phyloP scores from a whole-genome alignment of 1,140 invertebrate species.

The Camponotus pennsylvanicus region DNA sequence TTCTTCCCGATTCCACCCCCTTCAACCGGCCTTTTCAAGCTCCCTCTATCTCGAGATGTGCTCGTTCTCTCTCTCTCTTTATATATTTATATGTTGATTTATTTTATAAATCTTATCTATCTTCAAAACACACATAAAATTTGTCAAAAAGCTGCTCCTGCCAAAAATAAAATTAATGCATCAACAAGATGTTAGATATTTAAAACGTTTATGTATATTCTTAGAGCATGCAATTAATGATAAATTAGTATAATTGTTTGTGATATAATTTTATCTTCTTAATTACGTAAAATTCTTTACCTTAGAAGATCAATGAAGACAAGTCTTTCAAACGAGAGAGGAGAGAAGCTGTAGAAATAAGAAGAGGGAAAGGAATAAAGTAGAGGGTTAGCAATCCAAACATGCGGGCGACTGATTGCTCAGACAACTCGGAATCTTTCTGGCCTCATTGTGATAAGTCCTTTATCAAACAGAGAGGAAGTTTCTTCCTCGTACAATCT shows the following conservation, averaged over 20 bases:
- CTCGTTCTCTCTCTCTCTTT: background rate
- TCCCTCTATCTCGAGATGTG: too few relatives aligned
- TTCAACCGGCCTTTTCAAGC: background rate
- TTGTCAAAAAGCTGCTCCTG: background rate
- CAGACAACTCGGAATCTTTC: conserved; percentile 58
- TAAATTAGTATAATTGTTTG: background rate
- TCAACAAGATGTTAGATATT: background rate
- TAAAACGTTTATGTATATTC: background rate
- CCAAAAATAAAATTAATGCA: background rate
- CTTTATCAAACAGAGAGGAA: conserved; percentile 27
- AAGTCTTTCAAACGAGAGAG: conserved; percentile 12
- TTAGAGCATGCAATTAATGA: background rate
- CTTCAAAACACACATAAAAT: background rate
- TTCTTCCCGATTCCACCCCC: background rate
- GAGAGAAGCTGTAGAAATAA: conserved; percentile 10
- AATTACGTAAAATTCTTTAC: conserved; percentile 35
- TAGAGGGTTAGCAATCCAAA: conserved; percentile 64
- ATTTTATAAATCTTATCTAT: background rate
- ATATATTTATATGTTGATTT: background rate
- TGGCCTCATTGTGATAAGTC: conserved; percentile 47
- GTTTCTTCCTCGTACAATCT: conserved; percentile 24
- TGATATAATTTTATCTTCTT: background rate
- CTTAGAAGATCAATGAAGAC: conserved; percentile 26
- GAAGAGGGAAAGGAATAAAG: conserved; percentile 27
- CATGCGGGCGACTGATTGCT: conserved; percentile 70